Conservation (phyloP, 2,113 vertebrate genomes). For the Pterophyllum scalare region DNA sequence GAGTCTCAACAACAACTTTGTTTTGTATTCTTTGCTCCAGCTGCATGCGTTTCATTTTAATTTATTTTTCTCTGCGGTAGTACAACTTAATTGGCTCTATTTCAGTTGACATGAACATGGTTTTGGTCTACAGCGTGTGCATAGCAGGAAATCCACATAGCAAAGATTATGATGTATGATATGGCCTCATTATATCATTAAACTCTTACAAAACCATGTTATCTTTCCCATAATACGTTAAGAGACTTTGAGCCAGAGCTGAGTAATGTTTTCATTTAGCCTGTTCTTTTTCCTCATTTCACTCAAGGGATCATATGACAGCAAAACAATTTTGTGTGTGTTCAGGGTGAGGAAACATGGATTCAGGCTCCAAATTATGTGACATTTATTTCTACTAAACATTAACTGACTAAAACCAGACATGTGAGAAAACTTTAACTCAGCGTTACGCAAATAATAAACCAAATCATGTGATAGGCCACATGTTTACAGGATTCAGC, state of each 20-base stretch:
- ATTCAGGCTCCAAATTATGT: not conserved
- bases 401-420: not conserved
- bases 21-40: fast-evolving
- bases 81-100: too few species aligned
- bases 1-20: not conserved
- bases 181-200: not conserved
- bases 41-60: not conserved
- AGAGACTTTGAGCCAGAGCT: not conserved
- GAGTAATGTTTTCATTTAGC: not conserved
- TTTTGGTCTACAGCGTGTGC: not conserved
- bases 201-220: not conserved
- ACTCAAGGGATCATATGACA: not conserved
- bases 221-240: fast-evolving
- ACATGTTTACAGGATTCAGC: too few species aligned
- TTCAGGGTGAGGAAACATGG: not conserved
- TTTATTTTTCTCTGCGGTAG: fast-evolving
- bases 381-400: not conserved
- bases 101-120: fast-evolving
- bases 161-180: not conserved
- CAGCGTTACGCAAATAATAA: too few species aligned
- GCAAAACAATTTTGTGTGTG: not conserved
- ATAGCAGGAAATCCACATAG: too few species aligned
- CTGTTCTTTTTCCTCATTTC: not conserved
- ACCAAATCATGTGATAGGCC: too few species aligned
- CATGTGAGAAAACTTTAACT: too few species aligned